Evolutionary conservation across 2,113 vertebrate genomes (phyloP).

Genomic region (Elanoides forficatus): DNA sequence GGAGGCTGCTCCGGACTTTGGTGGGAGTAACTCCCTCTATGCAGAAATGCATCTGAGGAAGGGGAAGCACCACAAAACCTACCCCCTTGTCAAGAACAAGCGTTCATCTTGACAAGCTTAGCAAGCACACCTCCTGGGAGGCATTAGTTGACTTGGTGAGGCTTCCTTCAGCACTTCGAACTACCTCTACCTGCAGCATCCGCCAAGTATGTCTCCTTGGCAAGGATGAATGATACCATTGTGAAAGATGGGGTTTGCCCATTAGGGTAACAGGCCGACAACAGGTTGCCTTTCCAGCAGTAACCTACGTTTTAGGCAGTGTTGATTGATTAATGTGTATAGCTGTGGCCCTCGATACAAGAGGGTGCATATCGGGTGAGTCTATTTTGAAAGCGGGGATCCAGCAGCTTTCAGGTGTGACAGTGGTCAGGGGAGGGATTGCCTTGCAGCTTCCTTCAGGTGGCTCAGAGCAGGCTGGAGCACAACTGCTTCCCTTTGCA

Average conservation of each 20-base stretch:
- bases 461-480: background rate
- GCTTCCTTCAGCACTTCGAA: background rate
- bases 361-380: accelerated
- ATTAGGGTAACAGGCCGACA: background rate
- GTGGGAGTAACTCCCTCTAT: background rate
- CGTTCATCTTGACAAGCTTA: background rate
- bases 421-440: background rate
- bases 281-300: background rate
- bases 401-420: background rate
- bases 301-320: accelerated
- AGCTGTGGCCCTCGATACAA: background rate
- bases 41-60: background rate
- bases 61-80: background rate
- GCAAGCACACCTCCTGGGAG: background rate
- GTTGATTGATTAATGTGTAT: no score
- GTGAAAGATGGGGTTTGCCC: background rate
- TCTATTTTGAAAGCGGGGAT: background rate
- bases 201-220: background rate
- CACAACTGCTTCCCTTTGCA: background rate
- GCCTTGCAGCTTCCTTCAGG: background rate
- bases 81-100: background rate
- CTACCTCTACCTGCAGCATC: background rate
- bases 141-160: background rate
- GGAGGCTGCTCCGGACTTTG: background rate
- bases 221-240: accelerated